A percentile compares a stretch with the other conserved stretches of the same genome.
Evolutionary conservation across 2,888 invertebrate genomes (phyloP).

Genomic region (Diarsia mendica): DNA sequence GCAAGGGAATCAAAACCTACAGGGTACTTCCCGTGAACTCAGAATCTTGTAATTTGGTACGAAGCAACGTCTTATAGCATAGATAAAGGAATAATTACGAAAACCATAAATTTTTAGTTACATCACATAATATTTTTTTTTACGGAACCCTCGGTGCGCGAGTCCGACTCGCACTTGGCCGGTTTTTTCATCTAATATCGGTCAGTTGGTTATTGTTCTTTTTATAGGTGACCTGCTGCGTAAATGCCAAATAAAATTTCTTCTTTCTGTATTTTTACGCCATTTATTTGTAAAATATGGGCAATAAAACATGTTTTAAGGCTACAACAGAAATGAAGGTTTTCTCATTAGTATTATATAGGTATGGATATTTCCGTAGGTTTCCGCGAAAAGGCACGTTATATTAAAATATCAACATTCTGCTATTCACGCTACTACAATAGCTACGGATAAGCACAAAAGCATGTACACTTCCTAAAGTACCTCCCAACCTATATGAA

Average conservation of each 20-base stretch:
- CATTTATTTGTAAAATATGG: not conserved
- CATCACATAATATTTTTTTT: too few relatives aligned
- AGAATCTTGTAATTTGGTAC: too few relatives aligned
- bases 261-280: not conserved
- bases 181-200: not conserved
- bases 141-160: too few relatives aligned
- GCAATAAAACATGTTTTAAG: not conserved
- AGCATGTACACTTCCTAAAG: not conserved
- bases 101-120: too few relatives aligned
- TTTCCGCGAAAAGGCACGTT: not conserved
- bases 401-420: not conserved
- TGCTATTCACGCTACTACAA: not conserved
- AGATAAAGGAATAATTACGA: too few relatives aligned
- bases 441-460: slow-evolving; percentile 15
- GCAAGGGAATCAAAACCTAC: too few relatives aligned
- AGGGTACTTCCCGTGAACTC: too few relatives aligned
- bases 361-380: not conserved
- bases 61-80: too few relatives aligned
- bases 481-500: not conserved
- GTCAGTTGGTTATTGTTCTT: not conserved
- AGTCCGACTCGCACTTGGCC: too few relatives aligned
- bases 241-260: not conserved
- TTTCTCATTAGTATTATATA: not conserved
- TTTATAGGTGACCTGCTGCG: not conserved
- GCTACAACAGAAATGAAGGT: not conserved